Base-by-base conservation (phyloP, 2,113 vertebrate genomes). In the Leptocoma aspasia region DNA sequence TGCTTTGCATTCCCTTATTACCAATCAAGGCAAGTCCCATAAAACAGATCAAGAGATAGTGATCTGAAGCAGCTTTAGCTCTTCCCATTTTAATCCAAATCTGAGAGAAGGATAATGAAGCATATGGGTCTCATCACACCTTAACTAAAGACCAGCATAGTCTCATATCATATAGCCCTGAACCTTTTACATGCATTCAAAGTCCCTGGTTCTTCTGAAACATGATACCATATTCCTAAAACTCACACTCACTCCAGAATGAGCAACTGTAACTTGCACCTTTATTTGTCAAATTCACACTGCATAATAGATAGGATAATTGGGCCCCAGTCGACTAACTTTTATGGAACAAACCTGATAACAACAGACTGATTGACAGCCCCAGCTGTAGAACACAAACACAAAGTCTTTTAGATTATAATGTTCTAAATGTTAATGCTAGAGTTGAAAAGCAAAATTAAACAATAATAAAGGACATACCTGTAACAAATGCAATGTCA, bases 271-370 rank as follows among this genome's bases (percentile, higher is more conserved):
- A 96, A 78, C 85, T 94, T 93, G 70, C 63, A 81, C 88, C 82
- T 96, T 95, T 97, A 92, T 95, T 96, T 97, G 94, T 93, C 94
- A 93, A 97, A 96, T 89, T 96, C 91, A 82, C 63, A 60, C 80
- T 50, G 80, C 56, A 64, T 82, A 85, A 72, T 4, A 94, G 92
- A 94, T 93, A 92, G 85, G 89, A 95, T 95, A 97, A 97, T 95
- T 90, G 77, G 70, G 88, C 85, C 89, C 61, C 94, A 95, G 88
- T 91, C 54, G 91, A 83, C 92, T 95, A 94, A 91, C 73, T 80
- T 96, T 89, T 81, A 87, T 82, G 93, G 66, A 96, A 91, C 71
- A 91, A 90, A 82, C 33, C 69, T 90, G 91, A 94, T 94, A 96
- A 89, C 71, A 95, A 83, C 70, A 87, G 72, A 90, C 1, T 96